Conservation (phyloP, 2,113 vertebrate species). For the Embiotoca jacksoni region DNA sequence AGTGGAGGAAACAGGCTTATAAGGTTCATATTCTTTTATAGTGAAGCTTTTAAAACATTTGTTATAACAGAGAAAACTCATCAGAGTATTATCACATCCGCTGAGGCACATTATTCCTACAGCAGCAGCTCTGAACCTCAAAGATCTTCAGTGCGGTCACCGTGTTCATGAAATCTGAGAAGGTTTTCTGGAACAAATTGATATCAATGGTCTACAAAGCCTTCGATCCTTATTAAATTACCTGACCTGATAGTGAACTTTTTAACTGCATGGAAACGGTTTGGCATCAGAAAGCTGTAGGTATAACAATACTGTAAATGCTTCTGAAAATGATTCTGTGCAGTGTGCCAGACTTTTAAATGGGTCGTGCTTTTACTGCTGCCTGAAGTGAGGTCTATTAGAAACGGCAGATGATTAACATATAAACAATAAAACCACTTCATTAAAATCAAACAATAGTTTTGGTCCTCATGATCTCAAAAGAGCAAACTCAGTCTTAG, state of each 20-base stretch:
- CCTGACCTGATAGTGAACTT: neutral
- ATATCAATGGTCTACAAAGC: no score
- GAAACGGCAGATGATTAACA: neutral
- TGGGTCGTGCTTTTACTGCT: neutral
- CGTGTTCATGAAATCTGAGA: neutral
- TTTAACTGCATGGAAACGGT: neutral
- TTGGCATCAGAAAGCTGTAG: neutral
- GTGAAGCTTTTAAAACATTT: neutral
- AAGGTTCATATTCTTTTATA: neutral
- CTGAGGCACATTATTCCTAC: neutral
- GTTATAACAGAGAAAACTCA: neutral
- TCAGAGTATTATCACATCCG: conserved; percentile 3
- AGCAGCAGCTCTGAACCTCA: neutral
- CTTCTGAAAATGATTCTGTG: no score
- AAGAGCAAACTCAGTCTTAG: no score
- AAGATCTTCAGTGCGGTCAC: neutral
- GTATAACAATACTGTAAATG: neutral
- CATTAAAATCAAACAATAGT: no score
- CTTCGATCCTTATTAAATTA: neutral
- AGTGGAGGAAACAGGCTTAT: no score
- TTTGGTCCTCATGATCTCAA: no score
- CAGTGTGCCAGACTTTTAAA: neutral
- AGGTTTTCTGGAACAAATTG: no score
- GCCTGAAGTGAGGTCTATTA: neutral
- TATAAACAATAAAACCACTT: neutral